Conservation (phyloP, 2,113 vertebrate species). For the Forbesichthys papilliferus region DNA sequence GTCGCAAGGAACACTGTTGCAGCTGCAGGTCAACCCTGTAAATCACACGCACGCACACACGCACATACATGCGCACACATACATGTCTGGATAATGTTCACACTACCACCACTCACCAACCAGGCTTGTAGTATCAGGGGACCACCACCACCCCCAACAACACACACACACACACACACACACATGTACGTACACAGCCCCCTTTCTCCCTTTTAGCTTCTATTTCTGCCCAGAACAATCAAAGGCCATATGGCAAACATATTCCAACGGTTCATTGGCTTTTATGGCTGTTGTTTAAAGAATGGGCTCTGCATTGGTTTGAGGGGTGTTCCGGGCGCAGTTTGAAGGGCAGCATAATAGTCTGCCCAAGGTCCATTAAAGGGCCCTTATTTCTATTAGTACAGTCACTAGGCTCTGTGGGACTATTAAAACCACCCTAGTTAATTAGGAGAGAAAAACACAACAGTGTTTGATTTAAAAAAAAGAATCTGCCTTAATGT, state of each 20-base stretch:
- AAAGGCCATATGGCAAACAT: conserved; percentile 82
- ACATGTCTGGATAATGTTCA: conserved; percentile 66
- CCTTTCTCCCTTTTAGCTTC: conserved; percentile 48
- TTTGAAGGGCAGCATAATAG: conserved; percentile 68
- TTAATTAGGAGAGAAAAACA: conserved; percentile 72
- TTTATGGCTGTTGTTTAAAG: conserved; percentile 77
- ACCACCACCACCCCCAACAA: neutral
- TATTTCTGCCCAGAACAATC: conserved; percentile 62
- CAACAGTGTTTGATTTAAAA: conserved; percentile 26
- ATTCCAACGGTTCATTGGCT: conserved; percentile 74
- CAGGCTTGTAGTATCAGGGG: conserved; percentile 39
- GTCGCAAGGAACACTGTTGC: conserved; percentile 74
- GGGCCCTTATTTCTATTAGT: conserved; percentile 73
- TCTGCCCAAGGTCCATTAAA: conserved; percentile 71
- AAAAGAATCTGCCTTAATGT: conserved; percentile 16
- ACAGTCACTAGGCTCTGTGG: conserved; percentile 54
- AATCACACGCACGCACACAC: conserved; percentile 69
- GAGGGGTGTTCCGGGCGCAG: conserved; percentile 42
- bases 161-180: conserved; percentile 6
- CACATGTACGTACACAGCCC: conserved; percentile 32
- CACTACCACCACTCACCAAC: conserved; percentile 52
- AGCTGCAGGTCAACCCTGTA: conserved; percentile 70
- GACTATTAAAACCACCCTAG: conserved; percentile 52
- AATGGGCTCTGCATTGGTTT: conserved; percentile 41
- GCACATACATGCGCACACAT: conserved; percentile 6